phyloP scores from a whole-genome alignment of 2,113 vertebrate species.

The Vulpes lagopus region DNA sequence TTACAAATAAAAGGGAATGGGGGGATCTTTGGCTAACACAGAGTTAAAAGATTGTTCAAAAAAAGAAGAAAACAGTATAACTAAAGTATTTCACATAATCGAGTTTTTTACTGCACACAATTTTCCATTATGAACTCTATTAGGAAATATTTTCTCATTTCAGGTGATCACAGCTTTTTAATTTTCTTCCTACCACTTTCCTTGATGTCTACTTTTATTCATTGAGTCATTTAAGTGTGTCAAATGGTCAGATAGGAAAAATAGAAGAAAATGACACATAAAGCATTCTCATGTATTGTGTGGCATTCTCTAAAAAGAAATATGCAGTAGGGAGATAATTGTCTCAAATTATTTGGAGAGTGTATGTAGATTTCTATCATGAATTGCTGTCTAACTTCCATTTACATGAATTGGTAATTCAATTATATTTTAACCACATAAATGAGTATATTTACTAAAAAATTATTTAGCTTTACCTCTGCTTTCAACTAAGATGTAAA shows the following conservation, averaged over 20 bases:
- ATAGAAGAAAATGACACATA: not conserved
- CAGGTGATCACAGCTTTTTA: not conserved
- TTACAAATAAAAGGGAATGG: not conserved
- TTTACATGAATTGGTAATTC: not conserved
- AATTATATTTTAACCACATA: not conserved
- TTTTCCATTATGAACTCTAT: not conserved
- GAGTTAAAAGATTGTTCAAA: not conserved
- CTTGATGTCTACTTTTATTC: not conserved
- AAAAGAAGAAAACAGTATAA: not conserved
- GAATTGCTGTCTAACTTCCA: not conserved
- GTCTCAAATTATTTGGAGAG: not conserved
- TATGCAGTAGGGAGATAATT: not conserved
- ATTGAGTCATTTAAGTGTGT: not conserved
- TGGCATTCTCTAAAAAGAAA: not conserved
- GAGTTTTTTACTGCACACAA: not conserved
- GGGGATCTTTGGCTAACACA: not conserved
- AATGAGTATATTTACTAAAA: conserved; percentile 2
- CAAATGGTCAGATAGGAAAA: conserved; percentile 20
- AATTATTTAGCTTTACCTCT: not conserved
- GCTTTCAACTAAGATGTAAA: not conserved
- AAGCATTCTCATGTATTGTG: not conserved
- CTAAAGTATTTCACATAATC: not conserved
- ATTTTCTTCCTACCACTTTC: not conserved
- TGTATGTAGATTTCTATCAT: not conserved
- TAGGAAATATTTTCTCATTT: conserved; percentile 1